A percentile compares a stretch with the other conserved stretches of the same genome.
These are phyloP conservation scores for Steinernema scapterisci DNA, from an alignment of 2,888 invertebrate species.

Conservation along the genomic window DNA sequence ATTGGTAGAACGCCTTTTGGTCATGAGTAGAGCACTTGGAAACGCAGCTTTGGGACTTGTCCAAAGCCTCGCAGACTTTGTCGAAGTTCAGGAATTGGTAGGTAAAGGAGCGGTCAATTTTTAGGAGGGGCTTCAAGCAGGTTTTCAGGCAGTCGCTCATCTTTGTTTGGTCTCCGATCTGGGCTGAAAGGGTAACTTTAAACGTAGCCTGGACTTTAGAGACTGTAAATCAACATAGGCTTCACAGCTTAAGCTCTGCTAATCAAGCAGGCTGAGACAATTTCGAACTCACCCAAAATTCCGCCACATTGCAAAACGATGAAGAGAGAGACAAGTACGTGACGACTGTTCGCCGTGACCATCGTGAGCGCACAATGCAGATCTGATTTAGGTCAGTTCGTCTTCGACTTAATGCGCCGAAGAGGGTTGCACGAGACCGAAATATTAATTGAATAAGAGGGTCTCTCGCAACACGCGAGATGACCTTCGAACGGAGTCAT, in stretches of 20 bases:
- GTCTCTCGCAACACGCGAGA: neutral
- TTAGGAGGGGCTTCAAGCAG: conserved; percentile 58
- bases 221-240: too few relatives aligned
- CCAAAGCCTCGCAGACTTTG: conserved; percentile 51
- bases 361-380: conserved; percentile 5
- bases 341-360: conserved; percentile 5
- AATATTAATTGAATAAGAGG: conserved; percentile 13
- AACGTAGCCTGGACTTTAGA: too few relatives aligned
- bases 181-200: neutral
- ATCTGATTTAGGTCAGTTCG: conserved; percentile 16
- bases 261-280: too few relatives aligned
- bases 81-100: conserved; percentile 63
- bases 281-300: neutral
- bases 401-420: conserved; percentile 11
- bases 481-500: neutral
- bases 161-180: conserved; percentile 2
- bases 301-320: neutral
- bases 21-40: conserved; percentile 46
- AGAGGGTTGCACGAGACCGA: neutral
- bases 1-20: conserved; percentile 47
- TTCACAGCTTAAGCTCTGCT: too few relatives aligned
- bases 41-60: conserved; percentile 46
- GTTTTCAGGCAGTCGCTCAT: conserved; percentile 48
- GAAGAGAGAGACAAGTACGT: neutral
- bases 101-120: conserved; percentile 57